phyloP scores from a whole-genome alignment of 2,113 vertebrate species.

The Oncorhynchus masou region DNA sequence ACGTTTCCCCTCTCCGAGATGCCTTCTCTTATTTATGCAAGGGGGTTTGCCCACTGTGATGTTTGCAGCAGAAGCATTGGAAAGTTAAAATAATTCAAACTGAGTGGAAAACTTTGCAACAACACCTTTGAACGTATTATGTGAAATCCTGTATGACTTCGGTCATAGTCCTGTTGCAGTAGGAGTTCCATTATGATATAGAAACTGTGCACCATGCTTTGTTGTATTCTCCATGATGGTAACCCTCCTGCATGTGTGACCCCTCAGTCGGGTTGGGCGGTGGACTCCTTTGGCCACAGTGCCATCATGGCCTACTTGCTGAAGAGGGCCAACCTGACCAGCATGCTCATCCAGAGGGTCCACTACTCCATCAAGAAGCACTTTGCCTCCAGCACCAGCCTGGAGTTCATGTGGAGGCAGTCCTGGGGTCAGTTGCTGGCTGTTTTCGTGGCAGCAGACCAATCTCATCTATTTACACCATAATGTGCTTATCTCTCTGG shows the following conservation, averaged over 20 bases:
- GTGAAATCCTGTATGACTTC: too few species aligned
- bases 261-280: constrained; percentile 88
- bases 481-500: constrained; percentile 34
- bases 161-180: too few species aligned
- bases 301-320: constrained; percentile 95
- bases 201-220: too few species aligned
- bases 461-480: constrained; percentile 24
- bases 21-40: too few species aligned
- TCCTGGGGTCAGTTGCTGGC: constrained; percentile 83
- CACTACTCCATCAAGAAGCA: constrained; percentile 98
- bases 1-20: not conserved
- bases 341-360: constrained; percentile 96
- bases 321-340: constrained; percentile 90
- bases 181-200: too few species aligned
- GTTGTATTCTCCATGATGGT: not conserved
- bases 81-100: too few species aligned
- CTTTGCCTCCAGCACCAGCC: constrained; percentile 85
- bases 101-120: too few species aligned
- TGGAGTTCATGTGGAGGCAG: constrained; percentile 99
- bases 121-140: too few species aligned
- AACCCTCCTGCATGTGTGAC: constrained; percentile 73
- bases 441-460: constrained; percentile 5
- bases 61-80: too few species aligned
- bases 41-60: too few species aligned
- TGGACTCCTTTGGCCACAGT: constrained; percentile 95